Evolutionary conservation across 2,113 vertebrate species (phyloP).

Genomic region (Halichoeres trimaculatus): DNA sequence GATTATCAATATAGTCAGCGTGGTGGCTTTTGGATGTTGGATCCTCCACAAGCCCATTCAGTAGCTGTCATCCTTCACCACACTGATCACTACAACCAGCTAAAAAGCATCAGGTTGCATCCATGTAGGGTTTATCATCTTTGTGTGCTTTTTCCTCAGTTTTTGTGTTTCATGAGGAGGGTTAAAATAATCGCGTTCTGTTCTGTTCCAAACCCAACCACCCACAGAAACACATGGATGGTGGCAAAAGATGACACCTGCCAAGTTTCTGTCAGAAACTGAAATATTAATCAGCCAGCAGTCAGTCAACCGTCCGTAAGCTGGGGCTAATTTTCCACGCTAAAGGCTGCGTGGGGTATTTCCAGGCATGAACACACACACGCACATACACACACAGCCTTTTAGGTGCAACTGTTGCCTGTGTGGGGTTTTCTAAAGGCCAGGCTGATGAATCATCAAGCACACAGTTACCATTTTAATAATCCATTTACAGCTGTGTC

Average conservation of each 20-base stretch:
- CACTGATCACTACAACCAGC: background rate
- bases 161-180: background rate
- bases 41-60: background rate
- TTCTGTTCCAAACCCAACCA: background rate
- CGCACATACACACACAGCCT: background rate
- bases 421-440: conserved; percentile 48
- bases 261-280: conserved; percentile 31
- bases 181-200: background rate
- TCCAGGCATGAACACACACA: conserved; percentile 7
- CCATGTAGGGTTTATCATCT: background rate
- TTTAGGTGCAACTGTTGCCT: conserved; percentile 10
- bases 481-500: conserved; percentile 19
- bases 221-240: background rate
- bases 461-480: conserved; percentile 9
- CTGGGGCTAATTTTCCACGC: conserved; percentile 13
- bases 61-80: background rate
- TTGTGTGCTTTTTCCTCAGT: background rate
- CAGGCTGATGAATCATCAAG: conserved; percentile 37
- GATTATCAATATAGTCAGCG: background rate
- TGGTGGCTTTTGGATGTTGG: too few species aligned
- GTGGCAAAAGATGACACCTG: conserved; percentile 12
- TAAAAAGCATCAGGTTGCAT: background rate
- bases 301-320: conserved; percentile 21
- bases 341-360: conserved; percentile 31
- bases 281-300: conserved; percentile 21